phyloP scores from a whole-genome alignment of 2,888 invertebrate genomes.

The Thecophora atra region DNA sequence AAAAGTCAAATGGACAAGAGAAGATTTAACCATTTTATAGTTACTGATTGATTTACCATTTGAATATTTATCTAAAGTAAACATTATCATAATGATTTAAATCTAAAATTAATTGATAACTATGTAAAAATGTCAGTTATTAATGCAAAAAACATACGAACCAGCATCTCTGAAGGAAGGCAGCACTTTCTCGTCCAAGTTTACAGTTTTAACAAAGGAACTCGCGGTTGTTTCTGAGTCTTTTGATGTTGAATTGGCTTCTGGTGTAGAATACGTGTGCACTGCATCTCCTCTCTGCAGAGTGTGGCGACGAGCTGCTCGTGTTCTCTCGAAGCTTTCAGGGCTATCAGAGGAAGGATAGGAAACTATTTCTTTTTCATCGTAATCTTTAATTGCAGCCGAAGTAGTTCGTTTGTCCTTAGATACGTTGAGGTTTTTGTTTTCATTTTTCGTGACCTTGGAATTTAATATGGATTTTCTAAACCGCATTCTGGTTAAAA shows the following conservation, averaged over 20 bases:
- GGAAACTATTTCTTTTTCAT: not conserved
- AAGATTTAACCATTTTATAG: too few species aligned
- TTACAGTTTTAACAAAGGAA: not conserved
- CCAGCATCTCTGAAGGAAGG: not conserved
- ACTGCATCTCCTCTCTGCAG: conserved; percentile 64
- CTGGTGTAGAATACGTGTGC: conserved; percentile 61
- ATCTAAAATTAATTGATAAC: too few species aligned
- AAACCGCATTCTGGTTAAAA: conserved; percentile 57
- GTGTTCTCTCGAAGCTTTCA: conserved; percentile 51
- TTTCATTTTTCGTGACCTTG: conserved; percentile 48
- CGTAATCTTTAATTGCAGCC: conserved; percentile 30
- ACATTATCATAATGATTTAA: too few species aligned
- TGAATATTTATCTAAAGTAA: too few species aligned
- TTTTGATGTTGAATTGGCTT: conserved; percentile 47
- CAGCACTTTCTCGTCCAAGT: not conserved
- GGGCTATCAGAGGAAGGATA: not conserved
- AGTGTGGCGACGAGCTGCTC: conserved; percentile 60
- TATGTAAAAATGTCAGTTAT: too few species aligned
- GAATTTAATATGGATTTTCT: conserved; percentile 54
- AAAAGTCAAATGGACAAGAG: too few species aligned
- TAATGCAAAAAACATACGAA: too few species aligned
- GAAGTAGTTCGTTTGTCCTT: conserved; percentile 51
- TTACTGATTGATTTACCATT: too few species aligned
- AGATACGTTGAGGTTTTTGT: conserved; percentile 51
- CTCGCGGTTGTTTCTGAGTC: not conserved